Percentiles rank a stretch among this genome's conserved stretches.
Conservation (phyloP, 2,797 vertebrate species). For the Phoxinus dragarum region DNA sequence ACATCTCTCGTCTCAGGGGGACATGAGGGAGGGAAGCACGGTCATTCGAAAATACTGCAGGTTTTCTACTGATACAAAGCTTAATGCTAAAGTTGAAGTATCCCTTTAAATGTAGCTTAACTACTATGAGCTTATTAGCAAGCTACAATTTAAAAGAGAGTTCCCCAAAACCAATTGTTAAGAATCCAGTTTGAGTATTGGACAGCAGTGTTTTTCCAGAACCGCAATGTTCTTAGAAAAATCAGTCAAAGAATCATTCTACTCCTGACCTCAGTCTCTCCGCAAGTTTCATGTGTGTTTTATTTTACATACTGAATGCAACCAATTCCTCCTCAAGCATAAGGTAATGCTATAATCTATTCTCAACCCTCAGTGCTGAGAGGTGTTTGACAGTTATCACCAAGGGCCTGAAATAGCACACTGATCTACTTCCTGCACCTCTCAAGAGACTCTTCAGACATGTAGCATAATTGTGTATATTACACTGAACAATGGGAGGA, state of each 20-base stretch:
- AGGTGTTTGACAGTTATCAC: slow-evolving; percentile 36
- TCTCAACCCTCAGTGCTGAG: neutral
- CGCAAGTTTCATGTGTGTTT: neutral
- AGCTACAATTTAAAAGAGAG: neutral
- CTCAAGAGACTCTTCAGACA: slow-evolving; percentile 46
- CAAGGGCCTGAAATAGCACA: slow-evolving; percentile 41
- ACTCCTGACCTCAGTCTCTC: neutral
- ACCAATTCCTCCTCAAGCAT: neutral
- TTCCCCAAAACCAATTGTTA: neutral
- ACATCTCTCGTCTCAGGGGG: no score
- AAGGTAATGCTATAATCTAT: slow-evolving; percentile 27
- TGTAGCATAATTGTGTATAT: slow-evolving; percentile 57
- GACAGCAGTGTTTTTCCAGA: neutral
- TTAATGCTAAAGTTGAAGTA: no score
- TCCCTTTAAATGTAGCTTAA: neutral
- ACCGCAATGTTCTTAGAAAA: neutral
- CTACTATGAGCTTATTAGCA: neutral
- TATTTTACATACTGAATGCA: neutral
- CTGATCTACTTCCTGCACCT: slow-evolving; percentile 15
- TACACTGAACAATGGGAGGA: slow-evolving; percentile 19
- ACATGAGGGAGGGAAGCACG: no score
- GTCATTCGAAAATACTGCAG: no score
- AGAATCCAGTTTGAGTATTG: neutral
- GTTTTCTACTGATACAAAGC: no score
- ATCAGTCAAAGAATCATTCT: neutral